Evolutionary conservation across 2,113 vertebrate genomes (phyloP).

Genomic region (Octodon degus): DNA sequence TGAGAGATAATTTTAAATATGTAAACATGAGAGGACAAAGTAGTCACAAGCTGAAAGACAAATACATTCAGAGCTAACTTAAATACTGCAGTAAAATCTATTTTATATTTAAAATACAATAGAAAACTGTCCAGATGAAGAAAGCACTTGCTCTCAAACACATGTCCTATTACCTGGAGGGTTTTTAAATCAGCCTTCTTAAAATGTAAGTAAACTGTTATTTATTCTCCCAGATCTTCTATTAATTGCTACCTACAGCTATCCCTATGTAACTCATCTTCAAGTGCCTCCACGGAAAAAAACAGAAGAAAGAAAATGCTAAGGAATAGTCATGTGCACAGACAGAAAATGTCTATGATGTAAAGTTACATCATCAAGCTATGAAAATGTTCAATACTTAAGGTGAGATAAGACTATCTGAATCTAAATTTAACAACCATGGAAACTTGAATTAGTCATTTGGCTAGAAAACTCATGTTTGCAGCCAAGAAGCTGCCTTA

Average conservation of each 20-base stretch:
- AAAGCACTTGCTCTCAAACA: conserved; percentile 24
- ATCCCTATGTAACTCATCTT: background rate
- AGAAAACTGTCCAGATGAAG: background rate
- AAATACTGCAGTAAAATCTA: conserved; percentile 24
- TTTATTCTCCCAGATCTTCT: background rate
- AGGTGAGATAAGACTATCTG: conserved; percentile 51
- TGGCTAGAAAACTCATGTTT: conserved; percentile 64
- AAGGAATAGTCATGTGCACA: background rate
- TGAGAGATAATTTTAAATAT: conserved; percentile 1
- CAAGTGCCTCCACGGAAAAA: background rate
- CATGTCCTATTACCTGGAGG: background rate
- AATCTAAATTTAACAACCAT: conserved; percentile 74
- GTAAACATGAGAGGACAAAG: background rate
- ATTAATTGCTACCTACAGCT: background rate
- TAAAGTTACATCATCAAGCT: conserved; percentile 38
- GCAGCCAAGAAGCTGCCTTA: conserved; percentile 63
- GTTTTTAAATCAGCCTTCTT: conserved; percentile 13
- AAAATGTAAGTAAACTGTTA: background rate
- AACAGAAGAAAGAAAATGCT: background rate
- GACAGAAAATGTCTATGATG: background rate
- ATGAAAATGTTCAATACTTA: conserved; percentile 65
- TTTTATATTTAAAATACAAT: background rate
- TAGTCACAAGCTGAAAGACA: conserved; percentile 24
- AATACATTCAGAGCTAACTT: background rate
- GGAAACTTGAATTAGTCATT: conserved; percentile 62